These are phyloP conservation scores for Mixornis gularis DNA, from an alignment of 2,113 vertebrate species.

Conservation along the genomic window DNA sequence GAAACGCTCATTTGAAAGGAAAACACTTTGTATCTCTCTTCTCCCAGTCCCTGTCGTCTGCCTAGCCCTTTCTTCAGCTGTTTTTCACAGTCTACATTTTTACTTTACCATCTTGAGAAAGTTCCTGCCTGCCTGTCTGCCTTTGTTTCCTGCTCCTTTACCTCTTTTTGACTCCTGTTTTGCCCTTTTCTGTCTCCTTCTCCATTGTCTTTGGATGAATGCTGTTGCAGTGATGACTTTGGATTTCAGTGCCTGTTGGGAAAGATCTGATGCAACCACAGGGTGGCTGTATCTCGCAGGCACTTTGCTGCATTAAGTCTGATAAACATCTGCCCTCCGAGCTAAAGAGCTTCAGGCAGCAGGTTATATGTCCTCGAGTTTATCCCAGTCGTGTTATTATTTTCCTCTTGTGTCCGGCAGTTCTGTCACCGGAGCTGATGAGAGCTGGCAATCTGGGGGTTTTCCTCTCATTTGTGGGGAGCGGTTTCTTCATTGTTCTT, in stretches of 20 bases:
- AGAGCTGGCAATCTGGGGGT: background rate
- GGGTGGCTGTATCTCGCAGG: background rate
- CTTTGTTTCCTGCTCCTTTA: background rate
- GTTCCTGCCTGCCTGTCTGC: background rate
- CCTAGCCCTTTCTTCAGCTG: background rate
- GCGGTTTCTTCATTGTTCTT: background rate
- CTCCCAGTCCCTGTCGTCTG: background rate
- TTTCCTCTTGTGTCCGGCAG: background rate
- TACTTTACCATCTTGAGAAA: background rate
- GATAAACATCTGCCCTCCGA: background rate
- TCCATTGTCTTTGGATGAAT: constrained; percentile 14
- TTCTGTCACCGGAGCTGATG: background rate
- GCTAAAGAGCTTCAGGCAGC: background rate
- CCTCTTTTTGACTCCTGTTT: background rate
- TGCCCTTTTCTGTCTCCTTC: constrained; percentile 1
- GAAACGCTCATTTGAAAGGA: background rate
- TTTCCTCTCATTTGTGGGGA: background rate
- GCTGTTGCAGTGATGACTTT: constrained; percentile 7
- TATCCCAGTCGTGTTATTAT: background rate
- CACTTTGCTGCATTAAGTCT: background rate
- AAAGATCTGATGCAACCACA: constrained; percentile 3
- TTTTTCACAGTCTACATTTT: background rate
- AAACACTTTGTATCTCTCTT: background rate
- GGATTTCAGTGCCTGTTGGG: background rate
- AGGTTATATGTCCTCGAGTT: background rate